Evolutionary conservation across 2,888 invertebrate species (phyloP).

Genomic region (Ganaspis brasiliensis): DNA sequence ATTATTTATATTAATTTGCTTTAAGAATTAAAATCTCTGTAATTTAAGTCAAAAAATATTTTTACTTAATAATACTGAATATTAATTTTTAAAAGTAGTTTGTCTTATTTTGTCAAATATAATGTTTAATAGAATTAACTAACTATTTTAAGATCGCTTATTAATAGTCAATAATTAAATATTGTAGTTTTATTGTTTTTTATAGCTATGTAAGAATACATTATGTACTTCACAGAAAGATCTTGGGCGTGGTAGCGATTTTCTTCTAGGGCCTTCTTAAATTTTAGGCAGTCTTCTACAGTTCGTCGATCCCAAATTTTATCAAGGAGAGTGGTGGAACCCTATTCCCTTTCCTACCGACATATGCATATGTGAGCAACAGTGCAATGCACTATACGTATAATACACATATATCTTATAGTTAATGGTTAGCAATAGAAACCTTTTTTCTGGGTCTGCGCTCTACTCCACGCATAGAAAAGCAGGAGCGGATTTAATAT

Average conservation of each 20-base stretch:
- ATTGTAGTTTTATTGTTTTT: too few relatives aligned
- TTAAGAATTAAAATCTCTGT: too few relatives aligned
- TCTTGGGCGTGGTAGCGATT: conserved; percentile 63
- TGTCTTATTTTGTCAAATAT: too few relatives aligned
- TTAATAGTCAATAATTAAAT: too few relatives aligned
- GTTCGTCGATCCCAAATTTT: conserved; percentile 41
- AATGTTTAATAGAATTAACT: too few relatives aligned
- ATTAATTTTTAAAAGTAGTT: too few relatives aligned
- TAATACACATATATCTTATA: conserved; percentile 4
- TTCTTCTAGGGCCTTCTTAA: conserved; percentile 49
- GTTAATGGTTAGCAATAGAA: conserved; percentile 31
- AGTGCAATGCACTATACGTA: conserved; percentile 17
- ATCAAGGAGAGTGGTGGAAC: conserved; percentile 29
- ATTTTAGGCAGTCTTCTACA: conserved; percentile 8
- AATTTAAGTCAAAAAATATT: too few relatives aligned
- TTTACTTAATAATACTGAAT: too few relatives aligned
- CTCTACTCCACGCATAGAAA: conserved; percentile 14
- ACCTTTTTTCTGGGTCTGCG: conserved; percentile 28
- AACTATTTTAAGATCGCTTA: too few relatives aligned
- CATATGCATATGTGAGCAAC: conserved; percentile 15
- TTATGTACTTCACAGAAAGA: conserved; percentile 51
- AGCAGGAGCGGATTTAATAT: conserved; percentile 7
- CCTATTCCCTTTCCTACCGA: conserved; percentile 12
- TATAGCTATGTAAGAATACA: conserved; percentile 1
- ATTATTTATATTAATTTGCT: too few relatives aligned